Evolutionary conservation across 2,888 invertebrate genomes (phyloP).

Genomic region (Bombylius discolor): DNA sequence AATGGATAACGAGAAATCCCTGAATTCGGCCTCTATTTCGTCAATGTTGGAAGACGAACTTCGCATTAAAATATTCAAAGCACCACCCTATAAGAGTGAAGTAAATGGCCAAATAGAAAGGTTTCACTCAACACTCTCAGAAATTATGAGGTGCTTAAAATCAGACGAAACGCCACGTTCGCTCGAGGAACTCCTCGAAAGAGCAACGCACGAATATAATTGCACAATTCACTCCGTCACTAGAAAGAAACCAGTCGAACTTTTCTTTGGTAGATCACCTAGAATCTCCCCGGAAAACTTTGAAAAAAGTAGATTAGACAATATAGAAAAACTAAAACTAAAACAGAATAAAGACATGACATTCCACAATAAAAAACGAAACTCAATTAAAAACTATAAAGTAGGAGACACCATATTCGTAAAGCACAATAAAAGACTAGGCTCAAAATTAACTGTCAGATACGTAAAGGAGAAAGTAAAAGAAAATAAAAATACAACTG

Average conservation of each 20-base stretch:
- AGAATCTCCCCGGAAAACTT: slow-evolving; percentile 9
- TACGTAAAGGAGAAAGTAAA: slow-evolving; percentile 11
- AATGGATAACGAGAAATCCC: too few relatives aligned
- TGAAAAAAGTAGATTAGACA: slow-evolving; percentile 8
- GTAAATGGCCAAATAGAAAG: slow-evolving; percentile 12
- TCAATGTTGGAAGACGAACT: slow-evolving; percentile 1
- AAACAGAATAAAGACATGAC: slow-evolving; percentile 10
- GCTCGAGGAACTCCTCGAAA: slow-evolving; percentile 11
- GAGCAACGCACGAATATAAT: slow-evolving; percentile 5
- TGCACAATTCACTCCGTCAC: slow-evolving; percentile 11
- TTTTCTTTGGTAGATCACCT: too few relatives aligned
- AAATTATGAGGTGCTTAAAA: slow-evolving; percentile 15
- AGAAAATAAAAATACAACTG: slow-evolving; percentile 1
- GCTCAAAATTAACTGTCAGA: too few relatives aligned
- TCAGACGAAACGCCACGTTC: slow-evolving; percentile 1
- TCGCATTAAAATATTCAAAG: slow-evolving; percentile 11
- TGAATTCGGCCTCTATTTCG: slow-evolving; percentile 3
- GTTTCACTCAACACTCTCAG: slow-evolving; percentile 15
- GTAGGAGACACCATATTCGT: too few relatives aligned
- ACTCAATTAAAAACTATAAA: too few relatives aligned
- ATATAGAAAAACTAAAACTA: slow-evolving; percentile 9
- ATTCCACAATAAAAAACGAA: slow-evolving; percentile 12
- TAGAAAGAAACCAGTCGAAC: slow-evolving; percentile 12
- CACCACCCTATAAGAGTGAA: slow-evolving; percentile 11
- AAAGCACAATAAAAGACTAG: too few relatives aligned